Percentiles rank a stretch among this genome's conserved stretches.
phyloP scores from a whole-genome alignment of 2,113 vertebrate genomes.

The Etheostoma cragini region DNA sequence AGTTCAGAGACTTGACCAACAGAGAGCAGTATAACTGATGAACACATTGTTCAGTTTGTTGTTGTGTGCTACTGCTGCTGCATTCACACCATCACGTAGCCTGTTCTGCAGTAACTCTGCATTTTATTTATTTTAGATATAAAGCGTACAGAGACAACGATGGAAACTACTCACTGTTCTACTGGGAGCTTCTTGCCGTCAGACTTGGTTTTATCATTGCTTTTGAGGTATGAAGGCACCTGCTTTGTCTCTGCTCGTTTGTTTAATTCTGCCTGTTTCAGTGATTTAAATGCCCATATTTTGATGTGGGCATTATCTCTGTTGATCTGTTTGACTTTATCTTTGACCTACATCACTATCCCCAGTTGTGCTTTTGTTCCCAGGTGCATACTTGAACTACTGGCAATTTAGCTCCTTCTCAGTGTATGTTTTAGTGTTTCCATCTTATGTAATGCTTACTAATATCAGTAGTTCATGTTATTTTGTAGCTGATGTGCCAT shows the following conservation, averaged over 20 bases:
- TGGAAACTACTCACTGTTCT: slow-evolving; percentile 84
- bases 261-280: not conserved
- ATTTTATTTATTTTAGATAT: slow-evolving; percentile 66
- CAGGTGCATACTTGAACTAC: not conserved
- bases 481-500: not conserved
- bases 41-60: not conserved
- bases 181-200: slow-evolving; percentile 86
- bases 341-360: not conserved
- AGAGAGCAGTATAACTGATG: slow-evolving; percentile 44
- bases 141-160: slow-evolving; percentile 82
- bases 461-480: not conserved
- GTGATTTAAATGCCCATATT: not conserved
- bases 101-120: not conserved
- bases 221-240: slow-evolving; percentile 82
- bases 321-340: not conserved
- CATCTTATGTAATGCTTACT: not conserved
- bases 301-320: not conserved
- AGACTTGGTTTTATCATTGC: slow-evolving; percentile 85
- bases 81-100: not conserved
- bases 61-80: not conserved
- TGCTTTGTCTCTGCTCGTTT: not conserved
- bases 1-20: slow-evolving; percentile 29
- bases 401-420: not conserved
- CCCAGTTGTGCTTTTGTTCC: not conserved
- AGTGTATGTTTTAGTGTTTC: not conserved